phyloP scores from a whole-genome alignment of 2,113 vertebrate species.

The Telmatochromis sp. region DNA sequence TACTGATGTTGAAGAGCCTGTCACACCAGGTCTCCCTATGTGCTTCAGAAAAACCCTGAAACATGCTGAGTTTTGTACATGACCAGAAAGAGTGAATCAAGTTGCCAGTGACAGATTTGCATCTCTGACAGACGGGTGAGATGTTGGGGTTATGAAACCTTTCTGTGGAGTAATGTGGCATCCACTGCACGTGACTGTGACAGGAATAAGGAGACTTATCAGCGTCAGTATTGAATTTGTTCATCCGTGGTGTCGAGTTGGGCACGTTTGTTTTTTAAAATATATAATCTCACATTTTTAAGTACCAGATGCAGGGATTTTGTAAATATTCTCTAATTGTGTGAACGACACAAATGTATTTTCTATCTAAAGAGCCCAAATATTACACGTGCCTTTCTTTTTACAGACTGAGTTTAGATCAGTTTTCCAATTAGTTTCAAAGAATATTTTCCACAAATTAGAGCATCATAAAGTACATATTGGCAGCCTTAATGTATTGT shows the following conservation, averaged over 20 bases:
- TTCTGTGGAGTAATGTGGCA: background rate
- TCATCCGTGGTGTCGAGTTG: background rate
- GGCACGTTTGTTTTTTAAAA: rapidly evolving
- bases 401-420: background rate
- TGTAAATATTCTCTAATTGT: background rate
- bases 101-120: background rate
- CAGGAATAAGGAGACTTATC: background rate
- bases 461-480: background rate
- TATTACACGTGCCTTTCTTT: background rate
- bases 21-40: background rate
- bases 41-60: background rate
- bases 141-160: background rate
- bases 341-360: rapidly evolving
- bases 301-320: background rate
- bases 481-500: background rate
- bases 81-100: background rate
- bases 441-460: background rate
- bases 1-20: background rate
- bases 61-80: background rate
- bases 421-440: background rate
- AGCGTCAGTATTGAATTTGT: background rate
- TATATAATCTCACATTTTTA: rapidly evolving
- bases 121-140: background rate
- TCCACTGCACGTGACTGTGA: background rate
- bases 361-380: background rate